Evolutionary conservation across 2,888 invertebrate species (phyloP), one percentile per base, ranked within the genome.

Genomic region (Rhagonycha fulva): DNA sequence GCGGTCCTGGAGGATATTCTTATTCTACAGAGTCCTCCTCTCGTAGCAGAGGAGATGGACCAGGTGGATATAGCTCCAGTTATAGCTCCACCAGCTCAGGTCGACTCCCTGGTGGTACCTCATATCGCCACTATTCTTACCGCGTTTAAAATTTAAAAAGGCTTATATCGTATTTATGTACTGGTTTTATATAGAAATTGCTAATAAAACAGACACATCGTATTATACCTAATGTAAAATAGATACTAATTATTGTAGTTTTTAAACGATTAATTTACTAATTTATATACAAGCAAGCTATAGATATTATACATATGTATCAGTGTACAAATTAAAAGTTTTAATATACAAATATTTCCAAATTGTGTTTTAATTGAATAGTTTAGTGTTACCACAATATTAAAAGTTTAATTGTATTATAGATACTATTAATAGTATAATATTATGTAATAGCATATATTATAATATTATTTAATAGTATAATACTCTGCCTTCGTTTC

Each of bases 71-170:
- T 89, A 89, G 87, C 83, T 90, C 91, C 78, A 94, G 94, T 86
- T 96, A 95, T 90, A 93, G 94, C 83, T 94, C 95, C 80, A 91
- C 92, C 84, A 88, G 92, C 82, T 92, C 93, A 87, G 96, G 96
- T 87, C 93, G 93, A 87, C 91, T 96, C 87, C 96, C 96, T 81
- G 92, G 94, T 85, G 95, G 96, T 87, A 94, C 94, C 86, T 89
- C 89, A 85, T 96, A 95, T 89, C 94, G 96, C 85, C 95, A 95
- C 88, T 96, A 92, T 90, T 95, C 95, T 84, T 95, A 96, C 90
- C 94, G 95, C 89, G 95, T 96, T 87, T 96, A 94, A 47, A n/a
- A 47, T n/a, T 47, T n/a, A n/a, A 47, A 19, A 47, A 47, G 47
- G 47, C 47, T 47, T 47, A 32, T 4, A 2, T 12, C 30, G n/a